These are phyloP conservation scores for Nephotettix cincticeps DNA, from an alignment of 1,140 invertebrate genomes.

Conservation along the genomic window DNA sequence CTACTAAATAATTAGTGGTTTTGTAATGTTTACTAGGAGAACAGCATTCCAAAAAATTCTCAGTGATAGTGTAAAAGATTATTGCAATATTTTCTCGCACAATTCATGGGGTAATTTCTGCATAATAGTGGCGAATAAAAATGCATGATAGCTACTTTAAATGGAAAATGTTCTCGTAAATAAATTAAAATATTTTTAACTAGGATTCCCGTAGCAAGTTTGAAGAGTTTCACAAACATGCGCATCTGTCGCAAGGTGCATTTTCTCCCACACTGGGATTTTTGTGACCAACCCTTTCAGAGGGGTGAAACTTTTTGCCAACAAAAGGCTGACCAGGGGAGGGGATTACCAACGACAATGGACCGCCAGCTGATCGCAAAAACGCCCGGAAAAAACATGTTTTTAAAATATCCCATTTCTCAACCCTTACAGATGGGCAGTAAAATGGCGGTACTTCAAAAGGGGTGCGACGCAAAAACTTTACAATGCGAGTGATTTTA, in stretches of 20 bases:
- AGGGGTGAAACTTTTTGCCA: not conserved
- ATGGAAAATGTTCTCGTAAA: not conserved
- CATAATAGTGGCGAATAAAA: not conserved
- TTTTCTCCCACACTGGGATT: constrained; percentile 1
- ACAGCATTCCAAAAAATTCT: too few species aligned
- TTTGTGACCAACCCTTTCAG: constrained; percentile 6
- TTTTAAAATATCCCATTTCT: constrained; percentile 21
- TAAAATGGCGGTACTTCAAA: constrained; percentile 10
- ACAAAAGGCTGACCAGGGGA: not conserved
- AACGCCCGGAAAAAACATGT: constrained; percentile 16
- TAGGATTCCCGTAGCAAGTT: not conserved
- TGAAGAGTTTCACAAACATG: not conserved
- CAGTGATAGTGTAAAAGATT: not conserved
- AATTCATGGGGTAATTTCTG: not conserved
- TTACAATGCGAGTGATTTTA: not conserved
- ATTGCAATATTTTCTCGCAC: not conserved
- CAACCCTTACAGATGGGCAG: not conserved
- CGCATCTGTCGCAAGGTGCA: not conserved
- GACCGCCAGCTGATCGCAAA: constrained; percentile 15
- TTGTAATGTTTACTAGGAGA: too few species aligned
- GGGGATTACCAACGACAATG: not conserved
- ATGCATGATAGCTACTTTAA: not conserved
- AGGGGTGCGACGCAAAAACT: not conserved
- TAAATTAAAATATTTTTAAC: not conserved
- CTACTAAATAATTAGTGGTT: too few species aligned